Conservation (phyloP, 2,797 vertebrate species). For the Amazonetta brasiliensis region DNA sequence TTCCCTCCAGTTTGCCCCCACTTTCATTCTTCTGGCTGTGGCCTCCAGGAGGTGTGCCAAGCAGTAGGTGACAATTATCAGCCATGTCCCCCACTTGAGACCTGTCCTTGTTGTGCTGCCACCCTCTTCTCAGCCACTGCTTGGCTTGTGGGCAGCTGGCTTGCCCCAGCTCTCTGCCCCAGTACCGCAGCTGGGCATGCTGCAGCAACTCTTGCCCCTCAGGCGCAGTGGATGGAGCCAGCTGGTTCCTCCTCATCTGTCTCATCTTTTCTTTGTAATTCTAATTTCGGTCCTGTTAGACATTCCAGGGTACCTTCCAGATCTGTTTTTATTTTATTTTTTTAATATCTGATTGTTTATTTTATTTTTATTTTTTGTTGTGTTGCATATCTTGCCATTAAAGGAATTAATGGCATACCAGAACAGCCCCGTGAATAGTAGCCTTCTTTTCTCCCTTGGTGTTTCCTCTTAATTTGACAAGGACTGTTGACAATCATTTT, state of each 20-base stretch:
- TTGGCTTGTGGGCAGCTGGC: fast-evolving
- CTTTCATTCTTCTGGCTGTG: not conserved
- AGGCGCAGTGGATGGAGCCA: not conserved
- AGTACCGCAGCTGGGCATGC: not conserved
- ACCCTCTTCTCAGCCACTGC: not conserved
- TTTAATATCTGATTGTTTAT: not conserved
- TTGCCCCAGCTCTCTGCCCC: not conserved
- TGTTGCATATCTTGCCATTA: not conserved
- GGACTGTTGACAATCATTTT: not conserved
- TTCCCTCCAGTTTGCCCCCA: not conserved
- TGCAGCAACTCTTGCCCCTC: not conserved
- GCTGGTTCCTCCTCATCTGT: not conserved
- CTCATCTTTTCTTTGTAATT: not conserved
- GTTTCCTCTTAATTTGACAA: constrained; percentile 8
- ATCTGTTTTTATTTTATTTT: not conserved
- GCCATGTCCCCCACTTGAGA: fast-evolving
- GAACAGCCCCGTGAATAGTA: not conserved
- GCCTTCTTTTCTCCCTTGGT: not conserved
- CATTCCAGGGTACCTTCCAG: not conserved
- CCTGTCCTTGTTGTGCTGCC: not conserved
- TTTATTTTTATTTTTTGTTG: not conserved
- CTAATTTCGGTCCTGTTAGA: not conserved
- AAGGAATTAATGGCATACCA: not conserved
- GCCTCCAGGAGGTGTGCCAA: not conserved
- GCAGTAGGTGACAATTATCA: not conserved